These are phyloP conservation scores for Harpagoxenus sublaevis DNA, from an alignment of 2,888 invertebrate species.

Conservation along the genomic window DNA sequence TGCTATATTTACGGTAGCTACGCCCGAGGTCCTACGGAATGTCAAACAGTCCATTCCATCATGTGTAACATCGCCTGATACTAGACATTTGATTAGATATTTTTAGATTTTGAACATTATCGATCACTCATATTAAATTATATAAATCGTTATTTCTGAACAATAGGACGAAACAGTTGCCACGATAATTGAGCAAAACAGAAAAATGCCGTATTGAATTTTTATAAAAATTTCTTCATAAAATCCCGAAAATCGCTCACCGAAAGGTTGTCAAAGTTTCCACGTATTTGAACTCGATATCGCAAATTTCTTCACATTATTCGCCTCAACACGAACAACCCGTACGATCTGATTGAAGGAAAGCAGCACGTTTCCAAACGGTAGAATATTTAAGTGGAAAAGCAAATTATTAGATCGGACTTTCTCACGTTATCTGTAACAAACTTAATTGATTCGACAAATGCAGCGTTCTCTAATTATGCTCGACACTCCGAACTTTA, in stretches of 20 bases:
- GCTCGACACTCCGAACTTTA: background rate
- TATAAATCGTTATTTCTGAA: background rate
- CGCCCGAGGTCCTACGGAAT: constrained; percentile 32
- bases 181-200: background rate
- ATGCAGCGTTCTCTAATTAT: background rate
- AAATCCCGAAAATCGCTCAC: background rate
- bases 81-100: background rate
- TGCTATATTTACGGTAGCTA: constrained; percentile 44
- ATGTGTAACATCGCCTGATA: background rate
- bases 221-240: background rate
- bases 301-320: background rate
- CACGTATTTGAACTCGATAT: background rate
- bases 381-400: background rate
- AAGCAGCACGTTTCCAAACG: background rate
- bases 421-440: background rate
- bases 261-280: background rate
- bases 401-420: background rate
- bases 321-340: background rate
- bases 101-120: background rate
- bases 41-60: constrained; percentile 39
- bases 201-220: background rate
- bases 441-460: background rate
- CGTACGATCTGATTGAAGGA: background rate
- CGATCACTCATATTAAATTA: background rate
- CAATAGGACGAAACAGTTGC: background rate